Base-by-base conservation (phyloP, 1,140 invertebrate genomes). In the Sminthurides bifidus region DNA sequence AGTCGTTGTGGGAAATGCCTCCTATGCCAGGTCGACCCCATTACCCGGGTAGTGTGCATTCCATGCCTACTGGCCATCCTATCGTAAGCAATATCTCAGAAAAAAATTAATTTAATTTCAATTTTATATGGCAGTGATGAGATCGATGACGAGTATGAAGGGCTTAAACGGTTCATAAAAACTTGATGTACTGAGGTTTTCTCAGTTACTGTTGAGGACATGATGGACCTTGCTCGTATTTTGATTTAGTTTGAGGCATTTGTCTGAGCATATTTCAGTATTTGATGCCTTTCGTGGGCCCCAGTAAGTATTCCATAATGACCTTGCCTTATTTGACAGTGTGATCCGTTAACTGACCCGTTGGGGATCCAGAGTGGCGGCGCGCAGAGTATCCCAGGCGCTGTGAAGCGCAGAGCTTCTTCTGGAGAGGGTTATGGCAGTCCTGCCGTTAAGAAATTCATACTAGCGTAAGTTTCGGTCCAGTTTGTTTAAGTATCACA, bases 1-100 rank as follows among this genome's bases (percentile, higher is more conserved):
- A 96, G 74, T 94, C 91, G 41, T 73, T 93, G 49, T 97, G 93
- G 92, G 92, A 96, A 68, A 81, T 92, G 78, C 77, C 76, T 23
- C 85, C 87, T 26, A 74, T 79, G 15, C 70, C 58, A 45, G 54
- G 54, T 23, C 41, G 59, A 8, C 51, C 58, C 10, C 60, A 41
- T 26, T 48, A 38, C 29, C 19, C 30, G 24, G 17, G 41, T 8
- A 8, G 10, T 10, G 41, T 6, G 10, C 41, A 43, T 21, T 23
- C 6, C 8, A 23, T 8, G n/a, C 10, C 6, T 10, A 43, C 24
- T 43, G 53, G 52, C 0, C 44, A 52, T 6, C 50, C 27, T 81
- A 66, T 72, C 71, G 43, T 60, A 61, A 37, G 61, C n/a, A n/a
- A n/a, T n/a, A n/a, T n/a, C n/a, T n/a, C n/a, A n/a, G n/a, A n/a